Evolutionary conservation across 2,888 invertebrate genomes (phyloP).

Genomic region (Pyrrhosoma nymphula): DNA sequence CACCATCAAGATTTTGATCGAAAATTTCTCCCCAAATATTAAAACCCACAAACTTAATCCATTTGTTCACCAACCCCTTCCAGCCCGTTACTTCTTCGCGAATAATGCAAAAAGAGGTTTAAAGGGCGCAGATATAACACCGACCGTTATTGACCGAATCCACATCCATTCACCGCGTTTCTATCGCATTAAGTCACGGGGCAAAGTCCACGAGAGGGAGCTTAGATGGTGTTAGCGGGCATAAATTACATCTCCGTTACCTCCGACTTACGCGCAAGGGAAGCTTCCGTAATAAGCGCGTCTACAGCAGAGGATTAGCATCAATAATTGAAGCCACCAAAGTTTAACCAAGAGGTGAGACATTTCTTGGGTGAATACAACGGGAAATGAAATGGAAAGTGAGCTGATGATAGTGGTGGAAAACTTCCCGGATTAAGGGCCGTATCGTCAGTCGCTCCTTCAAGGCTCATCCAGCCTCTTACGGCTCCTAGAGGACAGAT

Average conservation of each 20-base stretch:
- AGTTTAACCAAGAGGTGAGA: background rate
- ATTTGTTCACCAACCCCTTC: background rate
- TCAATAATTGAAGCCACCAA: background rate
- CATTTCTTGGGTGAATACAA: background rate
- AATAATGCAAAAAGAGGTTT: background rate
- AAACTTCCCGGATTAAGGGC: background rate
- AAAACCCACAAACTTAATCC: background rate
- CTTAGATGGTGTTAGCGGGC: background rate
- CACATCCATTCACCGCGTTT: background rate
- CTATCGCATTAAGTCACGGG: background rate
- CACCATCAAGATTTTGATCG: background rate
- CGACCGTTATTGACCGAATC: background rate
- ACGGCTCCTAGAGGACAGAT: too few relatives aligned
- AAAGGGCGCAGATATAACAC: background rate
- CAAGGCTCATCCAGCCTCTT: too few relatives aligned
- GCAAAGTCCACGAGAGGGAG: background rate
- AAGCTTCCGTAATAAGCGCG: background rate
- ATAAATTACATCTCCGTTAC: background rate
- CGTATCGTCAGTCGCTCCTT: too few relatives aligned
- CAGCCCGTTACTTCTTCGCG: background rate
- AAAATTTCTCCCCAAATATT: background rate
- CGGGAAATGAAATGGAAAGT: background rate
- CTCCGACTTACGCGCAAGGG: too few relatives aligned
- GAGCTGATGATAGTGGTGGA: background rate
- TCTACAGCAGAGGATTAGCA: background rate